Base-by-base conservation (phyloP, 2,797 vertebrate genomes). In the Spea hammondii region DNA sequence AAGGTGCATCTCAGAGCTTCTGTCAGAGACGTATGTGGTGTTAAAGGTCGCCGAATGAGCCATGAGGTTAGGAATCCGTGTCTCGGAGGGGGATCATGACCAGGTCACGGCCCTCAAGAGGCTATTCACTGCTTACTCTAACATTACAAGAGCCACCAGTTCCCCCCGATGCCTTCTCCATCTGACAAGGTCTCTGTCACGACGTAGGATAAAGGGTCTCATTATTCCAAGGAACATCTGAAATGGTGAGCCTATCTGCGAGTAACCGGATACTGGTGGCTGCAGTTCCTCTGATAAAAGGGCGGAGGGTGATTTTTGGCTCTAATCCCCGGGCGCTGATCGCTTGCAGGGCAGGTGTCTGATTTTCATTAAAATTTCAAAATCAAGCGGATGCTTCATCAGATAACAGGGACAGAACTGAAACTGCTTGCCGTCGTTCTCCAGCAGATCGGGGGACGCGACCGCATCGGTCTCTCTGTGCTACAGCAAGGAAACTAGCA, bases 311-410 rank as follows among this genome's bases (percentile, higher is more conserved):
- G 80, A 82, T 86, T 83, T 85, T 82, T 85, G 87, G 89, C 59
- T 84, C 78, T 89, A 88, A 89, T 89, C 85, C 84, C 88, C 86
- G 89, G 93, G 91, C 88, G 88, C 86, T 59, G 89, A 93, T 93
- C 92, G 86, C 90, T 93, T 93, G 91, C 90, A 90, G 87, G 85
- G 87, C 94, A 94, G 94, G 95, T 96, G 96, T 95, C 92, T 94
- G 91, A 91, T 95, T 95, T 94, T 95, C 95, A 97, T 96, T 95
- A 94, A 95, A 95, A 95, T 93, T 95, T 93, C 92, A 96, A 94
- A 95, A 95, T 90, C 85, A 88, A 85, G 89, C 83, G 87, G 91
- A 93, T 88, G 88, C 91, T 92, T 83, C 87, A 95, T 94, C 93
- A 91, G 93, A 94, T 95, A 95, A 96, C 89, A 91, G 90, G 91